Evolutionary conservation across 2,888 invertebrate species (phyloP).

Genomic region (Arctia plantaginis): DNA sequence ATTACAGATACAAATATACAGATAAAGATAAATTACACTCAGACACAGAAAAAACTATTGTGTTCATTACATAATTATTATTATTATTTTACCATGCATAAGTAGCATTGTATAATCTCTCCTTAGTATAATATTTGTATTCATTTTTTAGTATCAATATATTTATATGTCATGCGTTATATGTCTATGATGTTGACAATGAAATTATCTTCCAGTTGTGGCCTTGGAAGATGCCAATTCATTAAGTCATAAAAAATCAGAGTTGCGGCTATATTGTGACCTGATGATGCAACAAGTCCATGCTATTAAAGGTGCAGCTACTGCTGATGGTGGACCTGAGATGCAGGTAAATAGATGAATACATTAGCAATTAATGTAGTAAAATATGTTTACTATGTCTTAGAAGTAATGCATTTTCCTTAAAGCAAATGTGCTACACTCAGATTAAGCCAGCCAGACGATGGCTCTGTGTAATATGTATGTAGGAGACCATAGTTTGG

Average conservation of each 20-base stretch:
- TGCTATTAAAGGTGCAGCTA: conserved; percentile 89
- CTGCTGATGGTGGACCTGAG: conserved; percentile 85
- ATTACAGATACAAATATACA: too few relatives aligned
- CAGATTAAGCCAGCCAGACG: too few relatives aligned
- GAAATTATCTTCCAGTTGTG: conserved; percentile 60
- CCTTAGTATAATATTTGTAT: too few relatives aligned
- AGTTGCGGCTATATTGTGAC: conserved; percentile 92
- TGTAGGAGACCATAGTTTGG: too few relatives aligned
- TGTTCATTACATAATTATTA: too few relatives aligned
- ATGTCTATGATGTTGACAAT: not conserved
- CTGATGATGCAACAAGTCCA: conserved; percentile 94
- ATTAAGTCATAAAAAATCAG: conserved; percentile 91
- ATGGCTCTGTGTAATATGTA: too few relatives aligned
- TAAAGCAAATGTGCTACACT: not conserved
- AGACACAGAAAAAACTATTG: too few relatives aligned
- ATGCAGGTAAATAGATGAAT: conserved; percentile 77
- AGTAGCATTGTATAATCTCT: too few relatives aligned
- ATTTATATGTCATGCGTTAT: too few relatives aligned
- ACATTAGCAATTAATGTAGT: not conserved
- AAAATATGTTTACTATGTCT: not conserved
- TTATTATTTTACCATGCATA: too few relatives aligned
- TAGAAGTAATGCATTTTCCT: not conserved
- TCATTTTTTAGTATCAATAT: too few relatives aligned
- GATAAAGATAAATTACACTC: too few relatives aligned
- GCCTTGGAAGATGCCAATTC: conserved; percentile 86